Evolutionary conservation across 2,888 invertebrate species (phyloP).

Genomic region (Eugnorisma glareosa): DNA sequence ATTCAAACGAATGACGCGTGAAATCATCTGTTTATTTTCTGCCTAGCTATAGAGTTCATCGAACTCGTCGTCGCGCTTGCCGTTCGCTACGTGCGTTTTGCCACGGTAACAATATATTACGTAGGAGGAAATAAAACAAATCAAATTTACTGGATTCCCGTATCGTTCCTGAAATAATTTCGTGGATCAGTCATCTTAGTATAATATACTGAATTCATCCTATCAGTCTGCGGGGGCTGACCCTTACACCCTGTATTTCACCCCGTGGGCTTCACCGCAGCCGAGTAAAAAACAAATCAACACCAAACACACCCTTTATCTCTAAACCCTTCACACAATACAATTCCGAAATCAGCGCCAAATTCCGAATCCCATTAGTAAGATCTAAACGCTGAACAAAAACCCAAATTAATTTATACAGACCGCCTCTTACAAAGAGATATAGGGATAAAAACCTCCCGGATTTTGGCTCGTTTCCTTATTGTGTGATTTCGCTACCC

Average conservation of each 20-base stretch:
- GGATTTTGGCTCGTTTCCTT: constrained; percentile 76
- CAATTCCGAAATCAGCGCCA: constrained; percentile 48
- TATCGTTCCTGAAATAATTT: no score
- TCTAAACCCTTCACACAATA: constrained; percentile 46
- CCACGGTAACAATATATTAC: no score
- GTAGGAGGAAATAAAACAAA: no score
- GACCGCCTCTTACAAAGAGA: constrained; percentile 66
- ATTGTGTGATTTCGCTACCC: constrained; percentile 79
- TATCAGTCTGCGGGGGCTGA: no score
- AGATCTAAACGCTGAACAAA: constrained; percentile 61
- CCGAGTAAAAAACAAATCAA: constrained; percentile 42
- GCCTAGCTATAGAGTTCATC: no score
- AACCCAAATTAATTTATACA: constrained; percentile 69
- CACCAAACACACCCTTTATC: constrained; percentile 31
- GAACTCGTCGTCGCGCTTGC: no score
- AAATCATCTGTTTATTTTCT: no score
- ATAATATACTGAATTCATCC: no score
- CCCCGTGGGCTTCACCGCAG: background rate
- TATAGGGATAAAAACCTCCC: constrained; percentile 60
- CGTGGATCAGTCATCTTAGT: no score
- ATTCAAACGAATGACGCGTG: no score
- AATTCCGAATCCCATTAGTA: constrained; percentile 49
- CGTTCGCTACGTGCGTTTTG: no score
- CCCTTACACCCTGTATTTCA: background rate
- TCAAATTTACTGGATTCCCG: no score